Percentiles rank a stretch among this genome's conserved stretches.
Evolutionary conservation across 2,113 vertebrate species (phyloP).

Genomic region (Microcebus tavaratra): DNA sequence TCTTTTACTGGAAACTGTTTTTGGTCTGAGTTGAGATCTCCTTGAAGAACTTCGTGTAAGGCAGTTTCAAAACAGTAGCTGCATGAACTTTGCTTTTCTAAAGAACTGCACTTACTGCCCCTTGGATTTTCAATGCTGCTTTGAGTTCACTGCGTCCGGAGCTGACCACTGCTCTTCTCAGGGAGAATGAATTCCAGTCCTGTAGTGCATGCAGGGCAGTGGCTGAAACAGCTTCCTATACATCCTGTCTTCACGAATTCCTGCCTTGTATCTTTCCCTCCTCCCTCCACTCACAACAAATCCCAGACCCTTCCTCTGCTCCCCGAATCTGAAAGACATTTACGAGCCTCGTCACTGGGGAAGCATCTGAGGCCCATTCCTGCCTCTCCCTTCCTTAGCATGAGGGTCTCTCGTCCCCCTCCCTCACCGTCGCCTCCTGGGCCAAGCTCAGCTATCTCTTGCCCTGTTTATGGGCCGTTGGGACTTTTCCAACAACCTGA

Average conservation of each 20-base stretch:
- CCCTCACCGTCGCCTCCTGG: not conserved
- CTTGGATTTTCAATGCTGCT: not conserved
- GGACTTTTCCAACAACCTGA: constrained; percentile 68
- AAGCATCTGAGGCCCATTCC: not conserved
- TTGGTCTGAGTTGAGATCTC: not conserved
- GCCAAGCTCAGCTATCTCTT: constrained; percentile 51
- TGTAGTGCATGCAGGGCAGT: not conserved
- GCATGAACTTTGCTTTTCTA: not conserved
- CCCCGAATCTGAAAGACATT: not conserved
- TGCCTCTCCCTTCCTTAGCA: constrained; percentile 21
- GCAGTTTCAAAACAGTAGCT: not conserved
- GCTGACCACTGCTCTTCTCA: not conserved
- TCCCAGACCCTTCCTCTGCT: constrained; percentile 3
- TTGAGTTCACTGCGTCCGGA: not conserved
- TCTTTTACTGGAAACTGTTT: not conserved
- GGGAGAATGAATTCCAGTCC: not conserved
- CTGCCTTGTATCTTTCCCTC: not conserved
- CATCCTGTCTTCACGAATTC: not conserved
- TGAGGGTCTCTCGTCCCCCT: not conserved
- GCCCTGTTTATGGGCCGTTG: constrained; percentile 56
- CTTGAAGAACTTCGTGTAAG: not conserved
- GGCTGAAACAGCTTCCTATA: not conserved
- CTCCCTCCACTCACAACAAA: not conserved
- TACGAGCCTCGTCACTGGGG: not conserved
- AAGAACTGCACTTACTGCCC: not conserved